Evolutionary conservation across 2,113 vertebrate species (phyloP), one percentile per base, ranked within the genome.

Genomic region (Poeciliopsis occidentalis): DNA sequence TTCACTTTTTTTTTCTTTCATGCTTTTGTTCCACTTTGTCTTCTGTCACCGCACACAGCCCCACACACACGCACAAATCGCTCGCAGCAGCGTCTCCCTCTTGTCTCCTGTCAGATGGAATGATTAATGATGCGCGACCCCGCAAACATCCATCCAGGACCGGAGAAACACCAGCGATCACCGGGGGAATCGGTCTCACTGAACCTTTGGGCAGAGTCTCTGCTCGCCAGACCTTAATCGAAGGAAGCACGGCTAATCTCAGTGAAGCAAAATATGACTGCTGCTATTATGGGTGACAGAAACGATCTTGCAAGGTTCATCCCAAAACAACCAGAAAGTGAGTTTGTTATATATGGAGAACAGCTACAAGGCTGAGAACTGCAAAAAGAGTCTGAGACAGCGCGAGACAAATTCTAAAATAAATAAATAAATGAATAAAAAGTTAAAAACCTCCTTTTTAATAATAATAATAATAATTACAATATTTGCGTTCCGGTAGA

Each of bases 91-190:
- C 41, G 19, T 75, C 71, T 76, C 37, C n/a, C 37, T 67, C 60
- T 68, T 66, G 76, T 69, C 78, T 68, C 85, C 83, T 84, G 82
- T 83, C 85, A 82, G 83, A 79, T 19, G 69, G 79, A 82, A 88
- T 87, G 89, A 94, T 92, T 87, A 91, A 93, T 92, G 88, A 92
- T 76, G 82, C 78, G 78, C 75, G 63, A 81, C 76, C 72, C 71
- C 70, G 73, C 75, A 87, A 74, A 91, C 91, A 72, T 87, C 82
- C 85, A 88, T 69, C 80, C 76, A 61, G 82, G 83, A 83, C 83
- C 73, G 26, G 78, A 75, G 85, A 68, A 90, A 82, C 81, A 81
- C 77, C 3, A 67, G 74, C 32, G 66, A 88, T 85, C 84, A 67
- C 84, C 71, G 80, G 75, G 76, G 68, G 84, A 78, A 78, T 87